Evolutionary conservation across 2,113 vertebrate genomes (phyloP), one percentile per base, ranked within the genome.

Genomic region (Gymnocephalus cernua): DNA sequence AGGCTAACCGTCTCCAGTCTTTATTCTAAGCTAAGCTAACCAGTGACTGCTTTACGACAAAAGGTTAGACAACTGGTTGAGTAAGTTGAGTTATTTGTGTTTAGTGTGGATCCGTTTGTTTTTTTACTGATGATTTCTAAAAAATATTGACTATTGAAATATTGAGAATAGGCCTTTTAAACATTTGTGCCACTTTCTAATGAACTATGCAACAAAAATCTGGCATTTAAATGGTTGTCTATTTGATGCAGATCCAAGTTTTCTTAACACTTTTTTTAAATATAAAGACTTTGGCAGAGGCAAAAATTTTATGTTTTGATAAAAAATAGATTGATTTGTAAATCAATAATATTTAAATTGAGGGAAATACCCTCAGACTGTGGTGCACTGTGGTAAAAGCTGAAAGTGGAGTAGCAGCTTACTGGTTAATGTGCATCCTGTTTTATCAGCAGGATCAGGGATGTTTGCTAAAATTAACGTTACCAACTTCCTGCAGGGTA

Each of bases 391-490:
- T 9, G 18, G 6, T 3, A 6, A 57, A 27, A 75, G 19, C n/a
- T 25, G 35, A 77, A 63, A 27, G 48, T 16, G n/a, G 32, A 56
- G 54, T 11, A 68, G 57, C 35, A 56, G 61, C 41, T 18, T 64
- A 58, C 65, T 53, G 68, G 23, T 85, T 75, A 67, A 44, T 6
- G 41, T 23, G 47, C 38, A 50, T 82, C 80, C 84, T 69, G 65
- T 13, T 85, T 82, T 13, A 83, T 58, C 77, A 76, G 74, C 58
- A 79, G 75, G 81, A 87, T 83, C 71, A 67, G 65, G 72, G 65
- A 77, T 86, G 90, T 90, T 89, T 25, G 68, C 81, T 77, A 35
- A 74, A 69, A 41, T 51, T 29, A 79, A 69, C 16, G 23, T 79
- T 61, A 53, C 70, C 58, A 66, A 79, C 78, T 16, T 81, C 72